Base-by-base conservation (phyloP, 2,113 vertebrate species). In the Carlito syrichta region DNA sequence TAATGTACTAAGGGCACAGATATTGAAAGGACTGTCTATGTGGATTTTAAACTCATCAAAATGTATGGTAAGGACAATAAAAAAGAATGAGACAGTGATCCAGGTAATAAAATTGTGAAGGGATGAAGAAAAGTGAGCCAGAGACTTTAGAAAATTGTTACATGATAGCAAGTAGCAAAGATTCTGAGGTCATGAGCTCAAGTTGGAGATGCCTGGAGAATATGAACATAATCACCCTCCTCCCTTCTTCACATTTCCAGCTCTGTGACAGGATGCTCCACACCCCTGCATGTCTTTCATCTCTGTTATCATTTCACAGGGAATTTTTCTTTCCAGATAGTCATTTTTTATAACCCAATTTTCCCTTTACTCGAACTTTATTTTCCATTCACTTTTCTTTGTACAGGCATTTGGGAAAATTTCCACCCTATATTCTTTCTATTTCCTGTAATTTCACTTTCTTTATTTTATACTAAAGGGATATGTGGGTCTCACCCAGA, bases 111-210 rank as follows among this genome's bases (percentile, higher is more conserved):
- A 0, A 23, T 54, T 69, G 11, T 60, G 94, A 74, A 63, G 5
- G 14, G 10, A 45, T 2, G 25, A 35, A 45, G 5, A 23, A 66
- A 62, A 45, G 27, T 22, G 56, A 20, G 27, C 23, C 5, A 32
- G 23, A n/a, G 40, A 78, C 23, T 25, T 5, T 0, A 38, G 30
- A 30, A 5, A 60, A 38, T 30, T 38, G 8, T 32, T 14, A 32
- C 16, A 54, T 14, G n/a, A 11, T 1, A 19, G 13, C 11, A 27
- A 35, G 2, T 0, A 40, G 8, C 0, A 22, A 43, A 6, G 0
- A 6, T 17, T 12, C 6, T 3, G 8, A 27, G 4, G 20, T 3
- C 25, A 0, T 0, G 7, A 32, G 2, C 6, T 3, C 25, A 1
- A 0, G 3, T 1, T 4, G n/a, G 68, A 16, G 9, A 13, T 2